These are phyloP conservation scores for Nannospalax galili DNA, from an alignment of 2,113 vertebrate genomes.

Conservation along the genomic window DNA sequence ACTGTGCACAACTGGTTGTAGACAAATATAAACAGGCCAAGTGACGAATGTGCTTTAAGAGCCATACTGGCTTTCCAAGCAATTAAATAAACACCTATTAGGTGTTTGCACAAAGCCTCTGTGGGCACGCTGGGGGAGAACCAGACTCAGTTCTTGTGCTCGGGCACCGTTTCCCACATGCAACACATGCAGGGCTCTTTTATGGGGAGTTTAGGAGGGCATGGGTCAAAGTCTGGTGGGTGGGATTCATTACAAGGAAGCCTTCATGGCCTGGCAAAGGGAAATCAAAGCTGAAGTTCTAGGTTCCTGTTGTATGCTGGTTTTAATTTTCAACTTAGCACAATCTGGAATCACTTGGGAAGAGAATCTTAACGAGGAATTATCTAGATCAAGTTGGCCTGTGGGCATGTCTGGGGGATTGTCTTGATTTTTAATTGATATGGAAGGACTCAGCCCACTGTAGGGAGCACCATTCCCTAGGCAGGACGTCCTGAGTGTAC, in stretches of 20 bases:
- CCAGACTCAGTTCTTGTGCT: no score
- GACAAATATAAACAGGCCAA: constrained; percentile 52
- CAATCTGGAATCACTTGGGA: no score
- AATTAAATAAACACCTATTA: neutral
- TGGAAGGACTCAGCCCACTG: no score
- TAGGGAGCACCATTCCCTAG: no score
- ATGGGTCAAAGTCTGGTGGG: fast-evolving
- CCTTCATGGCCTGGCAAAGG: neutral
- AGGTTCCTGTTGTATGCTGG: neutral
- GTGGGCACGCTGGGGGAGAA: neutral
- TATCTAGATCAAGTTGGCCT: no score
- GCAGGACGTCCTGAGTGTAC: no score
- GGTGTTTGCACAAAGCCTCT: neutral
- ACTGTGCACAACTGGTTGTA: constrained; percentile 4
- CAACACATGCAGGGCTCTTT: fast-evolving
- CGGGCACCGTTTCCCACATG: neutral
- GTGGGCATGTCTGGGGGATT: no score
- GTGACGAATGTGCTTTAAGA: constrained; percentile 22
- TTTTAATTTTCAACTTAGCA: no score
- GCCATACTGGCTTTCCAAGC: neutral
- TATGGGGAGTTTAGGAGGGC: neutral
- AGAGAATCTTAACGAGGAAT: no score
- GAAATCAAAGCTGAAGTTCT: neutral
- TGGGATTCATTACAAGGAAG: neutral
- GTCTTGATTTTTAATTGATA: no score